phyloP scores from a whole-genome alignment of 2,113 vertebrate species.

The Sander vitreus region DNA sequence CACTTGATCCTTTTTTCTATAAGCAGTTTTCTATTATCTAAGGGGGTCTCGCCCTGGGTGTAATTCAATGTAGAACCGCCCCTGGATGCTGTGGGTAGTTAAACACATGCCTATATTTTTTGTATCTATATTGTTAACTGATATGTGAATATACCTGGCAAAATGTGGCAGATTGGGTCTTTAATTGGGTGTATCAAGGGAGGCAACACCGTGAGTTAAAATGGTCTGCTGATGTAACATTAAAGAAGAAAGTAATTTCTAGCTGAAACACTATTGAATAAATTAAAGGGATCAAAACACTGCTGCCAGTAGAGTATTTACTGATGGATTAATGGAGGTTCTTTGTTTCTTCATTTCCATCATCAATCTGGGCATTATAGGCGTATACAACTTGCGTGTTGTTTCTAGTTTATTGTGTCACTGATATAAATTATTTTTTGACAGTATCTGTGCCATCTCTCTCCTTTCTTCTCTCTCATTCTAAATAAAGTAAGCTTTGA shows the following conservation, averaged over 20 bases:
- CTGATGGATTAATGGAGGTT: slow-evolving; percentile 18
- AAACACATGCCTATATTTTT: background rate
- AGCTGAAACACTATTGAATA: slow-evolving; percentile 1
- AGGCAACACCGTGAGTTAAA: slow-evolving; percentile 3
- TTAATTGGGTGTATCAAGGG: slow-evolving; percentile 3
- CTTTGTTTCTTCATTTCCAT: slow-evolving; percentile 30
- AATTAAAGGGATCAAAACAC: slow-evolving; percentile 23
- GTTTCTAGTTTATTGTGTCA: slow-evolving; percentile 20
- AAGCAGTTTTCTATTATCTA: too few species aligned
- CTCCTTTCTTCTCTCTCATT: slow-evolving; percentile 45
- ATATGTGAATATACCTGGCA: background rate
- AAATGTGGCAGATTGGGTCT: background rate
- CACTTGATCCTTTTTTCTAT: too few species aligned
- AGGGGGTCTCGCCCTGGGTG: too few species aligned
- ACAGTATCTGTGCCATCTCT: slow-evolving; percentile 51
- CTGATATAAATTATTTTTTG: slow-evolving; percentile 38
- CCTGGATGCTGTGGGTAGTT: background rate
- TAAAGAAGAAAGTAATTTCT: slow-evolving; percentile 15
- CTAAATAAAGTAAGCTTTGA: slow-evolving; percentile 58
- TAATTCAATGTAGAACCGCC: too few species aligned
- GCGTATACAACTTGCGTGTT: background rate
- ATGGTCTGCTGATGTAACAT: background rate
- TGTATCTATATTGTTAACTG: too few species aligned
- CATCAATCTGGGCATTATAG: background rate
- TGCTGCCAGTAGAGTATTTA: slow-evolving; percentile 12